These are phyloP conservation scores for Notospermus geniculatus DNA, from an alignment of 1,140 invertebrate species.

Conservation along the genomic window DNA sequence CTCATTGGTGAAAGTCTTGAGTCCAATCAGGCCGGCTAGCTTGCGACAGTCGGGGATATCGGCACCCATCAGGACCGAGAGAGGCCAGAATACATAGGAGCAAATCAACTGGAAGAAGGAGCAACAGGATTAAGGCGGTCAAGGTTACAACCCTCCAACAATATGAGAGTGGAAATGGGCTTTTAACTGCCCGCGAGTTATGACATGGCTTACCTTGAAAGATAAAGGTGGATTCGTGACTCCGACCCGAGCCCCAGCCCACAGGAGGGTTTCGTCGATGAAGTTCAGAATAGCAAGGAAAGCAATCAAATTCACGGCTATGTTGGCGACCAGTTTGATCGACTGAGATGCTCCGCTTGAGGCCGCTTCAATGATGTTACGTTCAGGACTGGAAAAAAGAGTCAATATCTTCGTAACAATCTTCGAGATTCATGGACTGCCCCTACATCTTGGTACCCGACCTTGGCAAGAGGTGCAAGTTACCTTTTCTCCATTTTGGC, in stretches of 20 bases:
- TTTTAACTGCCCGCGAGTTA: too few species aligned
- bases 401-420: neutral
- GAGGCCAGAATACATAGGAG: slow-evolving; percentile 51
- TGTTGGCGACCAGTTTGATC: slow-evolving; percentile 79
- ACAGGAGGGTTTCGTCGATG: slow-evolving; percentile 74
- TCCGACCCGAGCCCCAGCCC: slow-evolving; percentile 76
- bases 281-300: slow-evolving; percentile 86
- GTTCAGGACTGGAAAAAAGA: slow-evolving; percentile 65
- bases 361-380: slow-evolving; percentile 83
- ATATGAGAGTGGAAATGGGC: too few species aligned
- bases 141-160: too few species aligned
- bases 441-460: neutral
- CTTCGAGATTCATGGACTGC: neutral
- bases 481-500: slow-evolving; percentile 16
- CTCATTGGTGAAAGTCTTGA: slow-evolving; percentile 53
- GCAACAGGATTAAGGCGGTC: too few species aligned
- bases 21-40: slow-evolving; percentile 47
- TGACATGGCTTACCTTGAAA: slow-evolving; percentile 19
- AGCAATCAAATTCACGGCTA: slow-evolving; percentile 88
- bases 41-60: slow-evolving; percentile 38
- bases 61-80: slow-evolving; percentile 50
- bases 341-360: slow-evolving; percentile 80
- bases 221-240: slow-evolving; percentile 35
- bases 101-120: slow-evolving; percentile 44
- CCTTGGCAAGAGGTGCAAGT: neutral